Percentiles rank a stretch among this genome's conserved stretches.
phyloP scores from a whole-genome alignment of 2,888 invertebrate genomes.

The Autographa gamma region DNA sequence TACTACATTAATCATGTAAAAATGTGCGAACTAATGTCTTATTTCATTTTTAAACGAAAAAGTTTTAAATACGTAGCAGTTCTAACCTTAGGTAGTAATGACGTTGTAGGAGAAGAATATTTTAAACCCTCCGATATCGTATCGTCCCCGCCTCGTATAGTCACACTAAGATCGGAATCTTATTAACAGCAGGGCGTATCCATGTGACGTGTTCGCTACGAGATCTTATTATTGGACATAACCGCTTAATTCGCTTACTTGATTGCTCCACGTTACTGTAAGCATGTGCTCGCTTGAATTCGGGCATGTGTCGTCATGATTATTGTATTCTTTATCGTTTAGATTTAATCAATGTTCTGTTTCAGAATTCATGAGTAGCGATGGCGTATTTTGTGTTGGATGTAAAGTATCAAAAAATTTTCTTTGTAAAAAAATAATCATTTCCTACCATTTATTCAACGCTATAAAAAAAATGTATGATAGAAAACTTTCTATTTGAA shows the following conservation, averaged over 20 bases:
- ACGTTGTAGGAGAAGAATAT: neutral
- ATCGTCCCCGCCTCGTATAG: slow-evolving; percentile 42
- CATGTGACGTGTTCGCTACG: slow-evolving; percentile 49
- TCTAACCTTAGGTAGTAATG: too few species aligned
- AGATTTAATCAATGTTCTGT: neutral
- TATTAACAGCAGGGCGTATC: slow-evolving; percentile 57
- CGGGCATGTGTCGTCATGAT: slow-evolving; percentile 11
- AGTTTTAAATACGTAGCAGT: too few species aligned
- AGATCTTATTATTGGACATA: slow-evolving; percentile 62
- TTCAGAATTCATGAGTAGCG: too few species aligned
- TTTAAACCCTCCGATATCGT: slow-evolving; percentile 17
- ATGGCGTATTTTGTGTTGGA: too few species aligned
- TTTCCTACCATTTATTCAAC: too few species aligned
- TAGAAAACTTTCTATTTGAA: too few species aligned
- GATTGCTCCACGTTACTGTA: slow-evolving; percentile 48
- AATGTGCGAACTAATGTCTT: too few species aligned
- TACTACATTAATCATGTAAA: too few species aligned
- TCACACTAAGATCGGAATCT: slow-evolving; percentile 36
- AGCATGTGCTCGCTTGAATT: slow-evolving; percentile 42
- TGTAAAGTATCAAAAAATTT: too few species aligned
- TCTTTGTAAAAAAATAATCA: too few species aligned
- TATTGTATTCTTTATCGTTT: neutral
- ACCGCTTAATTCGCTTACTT: slow-evolving; percentile 58
- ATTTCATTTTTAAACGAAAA: too few species aligned
- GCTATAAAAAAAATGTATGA: too few species aligned